A percentile compares a stretch with the other conserved stretches of the same genome.
phyloP scores from a whole-genome alignment of 2,888 invertebrate species.

The Sarcophaga subvicina region DNA sequence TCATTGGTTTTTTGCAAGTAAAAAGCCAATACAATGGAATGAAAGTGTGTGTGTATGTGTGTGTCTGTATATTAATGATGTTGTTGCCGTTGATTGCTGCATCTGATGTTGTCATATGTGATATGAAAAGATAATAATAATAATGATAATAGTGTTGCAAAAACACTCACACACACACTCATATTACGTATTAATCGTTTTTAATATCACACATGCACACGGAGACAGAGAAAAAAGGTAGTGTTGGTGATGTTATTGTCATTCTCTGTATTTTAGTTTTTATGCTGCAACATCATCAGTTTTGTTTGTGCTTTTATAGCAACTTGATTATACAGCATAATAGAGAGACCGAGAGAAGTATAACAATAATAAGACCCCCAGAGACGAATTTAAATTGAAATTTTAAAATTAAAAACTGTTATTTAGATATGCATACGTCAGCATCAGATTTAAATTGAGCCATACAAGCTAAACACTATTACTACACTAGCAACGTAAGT shows the following conservation, averaged over 20 bases:
- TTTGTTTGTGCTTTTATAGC: slow-evolving; percentile 22
- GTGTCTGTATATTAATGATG: slow-evolving; percentile 22
- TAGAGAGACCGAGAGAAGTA: not conserved
- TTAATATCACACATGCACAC: not conserved
- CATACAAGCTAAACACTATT: no score
- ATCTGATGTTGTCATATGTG: slow-evolving; percentile 58
- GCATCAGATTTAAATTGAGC: no score
- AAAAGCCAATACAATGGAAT: slow-evolving; percentile 43
- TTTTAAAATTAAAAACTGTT: not conserved
- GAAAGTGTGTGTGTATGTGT: not conserved
- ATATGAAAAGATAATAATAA: slow-evolving; percentile 54
- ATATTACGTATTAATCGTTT: slow-evolving; percentile 37
- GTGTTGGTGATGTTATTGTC: not conserved
- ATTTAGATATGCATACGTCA: no score
- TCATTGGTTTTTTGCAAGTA: slow-evolving; percentile 17
- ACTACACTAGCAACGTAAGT: no score
- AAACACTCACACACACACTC: slow-evolving; percentile 24
- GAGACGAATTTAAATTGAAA: slow-evolving; percentile 1
- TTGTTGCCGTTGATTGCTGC: slow-evolving; percentile 42
- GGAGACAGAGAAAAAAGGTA: not conserved
- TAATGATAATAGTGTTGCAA: slow-evolving; percentile 46
- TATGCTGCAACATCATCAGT: slow-evolving; percentile 1
- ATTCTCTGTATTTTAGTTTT: slow-evolving; percentile 22
- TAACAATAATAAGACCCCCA: not conserved
- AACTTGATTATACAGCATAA: slow-evolving; percentile 1